Evolutionary conservation across 2,113 vertebrate genomes (phyloP).

Genomic region (Megalops atlanticus): DNA sequence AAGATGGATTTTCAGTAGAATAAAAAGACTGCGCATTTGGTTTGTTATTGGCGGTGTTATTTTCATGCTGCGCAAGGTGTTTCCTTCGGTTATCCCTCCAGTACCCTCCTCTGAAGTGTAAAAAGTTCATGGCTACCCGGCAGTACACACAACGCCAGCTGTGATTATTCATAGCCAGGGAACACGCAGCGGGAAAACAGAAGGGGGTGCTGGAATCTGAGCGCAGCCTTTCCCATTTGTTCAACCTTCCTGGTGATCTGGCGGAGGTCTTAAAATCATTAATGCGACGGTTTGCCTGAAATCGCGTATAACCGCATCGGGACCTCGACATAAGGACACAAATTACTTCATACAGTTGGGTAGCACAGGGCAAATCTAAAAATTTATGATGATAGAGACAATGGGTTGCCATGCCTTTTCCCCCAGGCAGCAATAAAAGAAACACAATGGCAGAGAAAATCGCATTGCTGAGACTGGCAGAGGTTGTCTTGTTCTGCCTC

Average conservation of each 20-base stretch:
- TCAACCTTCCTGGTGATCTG: background rate
- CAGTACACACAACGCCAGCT: conserved; percentile 12
- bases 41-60: conserved; percentile 58
- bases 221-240: background rate
- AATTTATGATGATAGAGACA: background rate
- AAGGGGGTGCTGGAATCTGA: background rate
- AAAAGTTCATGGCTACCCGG: conserved; percentile 18
- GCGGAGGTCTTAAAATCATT: background rate
- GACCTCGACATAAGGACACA: background rate
- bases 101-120: conserved; percentile 27
- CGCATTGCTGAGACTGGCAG: background rate
- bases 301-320: no score
- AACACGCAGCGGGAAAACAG: background rate
- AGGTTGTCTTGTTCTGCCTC: background rate
- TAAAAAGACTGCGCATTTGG: conserved; percentile 43
- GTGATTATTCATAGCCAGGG: background rate
- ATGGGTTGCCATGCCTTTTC: background rate
- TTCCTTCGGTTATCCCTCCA: conserved; percentile 14
- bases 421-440: background rate
- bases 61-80: conserved; percentile 47
- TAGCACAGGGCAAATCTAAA: background rate
- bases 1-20: conserved; percentile 40
- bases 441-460: background rate
- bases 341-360: background rate
- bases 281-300: background rate